Conservation (phyloP, 2,888 invertebrate genomes). For the Argynnis bischoffii region DNA sequence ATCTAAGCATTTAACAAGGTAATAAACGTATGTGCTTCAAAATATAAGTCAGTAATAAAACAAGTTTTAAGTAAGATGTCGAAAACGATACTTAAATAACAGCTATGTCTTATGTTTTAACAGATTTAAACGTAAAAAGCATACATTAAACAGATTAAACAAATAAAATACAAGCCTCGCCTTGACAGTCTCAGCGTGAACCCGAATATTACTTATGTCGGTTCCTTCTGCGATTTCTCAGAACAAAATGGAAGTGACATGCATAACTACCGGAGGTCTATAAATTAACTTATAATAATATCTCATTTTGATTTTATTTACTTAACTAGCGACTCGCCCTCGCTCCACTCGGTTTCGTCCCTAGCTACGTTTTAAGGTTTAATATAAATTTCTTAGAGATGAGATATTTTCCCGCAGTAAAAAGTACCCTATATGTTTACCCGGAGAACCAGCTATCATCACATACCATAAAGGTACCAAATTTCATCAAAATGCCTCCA, state of each 20-base stretch:
- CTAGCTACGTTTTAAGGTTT: no score
- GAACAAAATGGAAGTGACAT: constrained; percentile 13
- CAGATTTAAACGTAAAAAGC: constrained; percentile 37
- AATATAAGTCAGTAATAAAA: constrained; percentile 21
- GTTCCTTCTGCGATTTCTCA: constrained; percentile 18
- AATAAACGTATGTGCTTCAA: constrained; percentile 9
- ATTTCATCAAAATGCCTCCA: no score
- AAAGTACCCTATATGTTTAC: no score
- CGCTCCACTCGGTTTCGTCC: no score
- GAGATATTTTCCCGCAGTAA: no score
- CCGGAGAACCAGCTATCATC: no score
- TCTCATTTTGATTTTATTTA: neutral
- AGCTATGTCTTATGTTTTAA: constrained; percentile 14
- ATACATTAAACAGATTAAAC: constrained; percentile 47
- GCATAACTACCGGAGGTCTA: neutral
- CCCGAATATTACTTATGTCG: constrained; percentile 60
- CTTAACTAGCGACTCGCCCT: no score
- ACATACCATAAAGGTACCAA: no score
- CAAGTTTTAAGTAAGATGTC: constrained; percentile 43
- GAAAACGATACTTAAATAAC: constrained; percentile 46
- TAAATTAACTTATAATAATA: neutral
- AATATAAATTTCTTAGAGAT: no score
- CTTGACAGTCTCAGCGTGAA: constrained; percentile 71
- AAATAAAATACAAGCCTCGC: constrained; percentile 58
- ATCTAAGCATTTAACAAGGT: neutral